Conservation (phyloP, 2,888 invertebrate species). For the Xanthia togata region DNA sequence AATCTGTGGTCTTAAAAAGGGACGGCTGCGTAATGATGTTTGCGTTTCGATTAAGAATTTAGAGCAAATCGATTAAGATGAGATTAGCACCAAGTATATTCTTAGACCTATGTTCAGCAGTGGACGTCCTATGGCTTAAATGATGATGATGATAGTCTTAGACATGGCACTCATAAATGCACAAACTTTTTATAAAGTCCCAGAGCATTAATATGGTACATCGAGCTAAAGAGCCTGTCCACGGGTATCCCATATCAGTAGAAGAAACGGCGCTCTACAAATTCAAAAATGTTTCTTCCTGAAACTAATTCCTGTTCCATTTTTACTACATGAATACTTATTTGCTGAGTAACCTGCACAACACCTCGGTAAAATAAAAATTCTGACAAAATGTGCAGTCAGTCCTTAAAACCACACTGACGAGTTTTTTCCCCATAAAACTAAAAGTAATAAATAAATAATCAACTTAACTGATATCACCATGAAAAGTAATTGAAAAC, state of each 20-base stretch:
- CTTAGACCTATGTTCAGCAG: too few species aligned
- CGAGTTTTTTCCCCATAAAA: neutral
- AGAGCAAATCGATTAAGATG: neutral
- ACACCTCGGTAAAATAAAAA: neutral
- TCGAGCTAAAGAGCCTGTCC: neutral
- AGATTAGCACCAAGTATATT: neutral
- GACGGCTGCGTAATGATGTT: constrained; percentile 30
- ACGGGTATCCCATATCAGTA: neutral
- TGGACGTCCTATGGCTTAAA: too few species aligned
- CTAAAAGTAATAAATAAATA: too few species aligned
- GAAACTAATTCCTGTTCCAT: neutral
- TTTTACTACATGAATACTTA: neutral
- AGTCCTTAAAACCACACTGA: too few species aligned
- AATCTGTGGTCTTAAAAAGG: constrained; percentile 29
- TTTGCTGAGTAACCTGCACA: too few species aligned
- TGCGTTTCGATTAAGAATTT: neutral
- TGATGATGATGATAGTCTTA: too few species aligned
- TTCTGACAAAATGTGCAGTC: neutral
- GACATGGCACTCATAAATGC: neutral
- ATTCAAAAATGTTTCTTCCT: neutral
- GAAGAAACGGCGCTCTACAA: neutral
- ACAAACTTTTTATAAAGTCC: too few species aligned
- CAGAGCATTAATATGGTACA: neutral
- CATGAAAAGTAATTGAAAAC: too few species aligned
- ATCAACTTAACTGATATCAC: too few species aligned